Percentiles rank a stretch among this genome's conserved stretches.
Conservation (phyloP, 2,113 vertebrate species). For the Urocitellus parryii region DNA sequence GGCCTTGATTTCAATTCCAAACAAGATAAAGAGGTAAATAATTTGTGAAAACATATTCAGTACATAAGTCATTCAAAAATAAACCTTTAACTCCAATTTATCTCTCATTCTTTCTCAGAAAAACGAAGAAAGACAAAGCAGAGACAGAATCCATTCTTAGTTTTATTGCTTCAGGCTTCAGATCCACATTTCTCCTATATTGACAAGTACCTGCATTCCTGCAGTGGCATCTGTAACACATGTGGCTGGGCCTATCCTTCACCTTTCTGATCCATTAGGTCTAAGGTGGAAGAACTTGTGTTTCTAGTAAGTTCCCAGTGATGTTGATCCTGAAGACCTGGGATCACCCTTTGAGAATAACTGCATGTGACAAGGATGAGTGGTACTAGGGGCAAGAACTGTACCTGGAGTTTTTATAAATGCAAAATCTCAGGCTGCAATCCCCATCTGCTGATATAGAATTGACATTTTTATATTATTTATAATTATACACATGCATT, state of each 20-base stretch:
- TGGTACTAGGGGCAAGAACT: accelerated
- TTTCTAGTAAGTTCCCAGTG: neutral
- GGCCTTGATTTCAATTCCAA: neutral
- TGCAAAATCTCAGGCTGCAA: neutral
- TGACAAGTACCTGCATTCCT: accelerated
- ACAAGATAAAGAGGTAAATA: neutral
- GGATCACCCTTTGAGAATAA: neutral
- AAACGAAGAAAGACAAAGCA: neutral
- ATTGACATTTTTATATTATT: neutral
- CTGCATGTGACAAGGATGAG: neutral
- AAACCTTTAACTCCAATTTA: neutral
- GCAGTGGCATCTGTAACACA: neutral
- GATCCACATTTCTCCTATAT: neutral
- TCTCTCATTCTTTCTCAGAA: neutral
- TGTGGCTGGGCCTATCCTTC: neutral
- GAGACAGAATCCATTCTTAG: too few relatives aligned
- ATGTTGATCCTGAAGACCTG: neutral
- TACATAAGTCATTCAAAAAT: neutral
- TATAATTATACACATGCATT: neutral
- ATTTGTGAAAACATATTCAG: neutral
- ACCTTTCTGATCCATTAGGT: neutral
- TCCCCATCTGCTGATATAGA: neutral
- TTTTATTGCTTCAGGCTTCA: too few relatives aligned
- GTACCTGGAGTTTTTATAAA: neutral
- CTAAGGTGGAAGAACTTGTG: neutral